Percentiles rank a stretch among this genome's conserved stretches.
Evolutionary conservation across 2,113 vertebrate genomes (phyloP).

Genomic region (Elaphurus davidianus): DNA sequence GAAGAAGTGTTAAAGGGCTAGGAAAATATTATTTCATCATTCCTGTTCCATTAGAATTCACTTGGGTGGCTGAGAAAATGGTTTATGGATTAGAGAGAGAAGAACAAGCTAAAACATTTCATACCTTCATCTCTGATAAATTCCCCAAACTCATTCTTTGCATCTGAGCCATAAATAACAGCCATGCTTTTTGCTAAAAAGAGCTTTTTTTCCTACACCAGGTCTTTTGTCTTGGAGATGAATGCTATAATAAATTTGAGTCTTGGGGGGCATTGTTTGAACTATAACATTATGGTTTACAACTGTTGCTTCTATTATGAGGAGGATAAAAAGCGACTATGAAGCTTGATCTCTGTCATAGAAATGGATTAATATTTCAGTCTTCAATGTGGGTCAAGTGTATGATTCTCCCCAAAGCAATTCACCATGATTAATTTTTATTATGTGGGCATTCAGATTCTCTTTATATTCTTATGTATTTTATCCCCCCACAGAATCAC

Average conservation of each 20-base stretch:
- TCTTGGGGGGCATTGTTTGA: constrained; percentile 89
- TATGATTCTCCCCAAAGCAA: constrained; percentile 86
- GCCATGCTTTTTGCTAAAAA: constrained; percentile 88
- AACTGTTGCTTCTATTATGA: constrained; percentile 90
- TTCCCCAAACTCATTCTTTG: constrained; percentile 92
- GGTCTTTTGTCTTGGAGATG: constrained; percentile 90
- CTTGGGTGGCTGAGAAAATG: constrained; percentile 91
- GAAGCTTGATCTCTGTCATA: constrained; percentile 87
- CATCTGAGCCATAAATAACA: constrained; percentile 93
- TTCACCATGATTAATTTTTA: constrained; percentile 84
- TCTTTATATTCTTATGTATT: constrained; percentile 78
- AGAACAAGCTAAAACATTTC: constrained; percentile 93
- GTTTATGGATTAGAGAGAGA: constrained; percentile 92
- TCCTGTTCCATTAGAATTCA: constrained; percentile 93
- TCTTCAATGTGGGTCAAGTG: constrained; percentile 86
- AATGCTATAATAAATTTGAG: constrained; percentile 91
- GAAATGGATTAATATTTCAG: constrained; percentile 88
- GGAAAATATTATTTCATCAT: constrained; percentile 92
- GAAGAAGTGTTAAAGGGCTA: constrained; percentile 88
- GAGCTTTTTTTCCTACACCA: constrained; percentile 86
- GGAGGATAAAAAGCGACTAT: constrained; percentile 83
- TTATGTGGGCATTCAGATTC: constrained; percentile 79
- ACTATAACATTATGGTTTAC: constrained; percentile 90
- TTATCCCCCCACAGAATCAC: constrained; percentile 58
- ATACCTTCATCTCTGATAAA: constrained; percentile 92